Percentiles rank a stretch among this genome's conserved stretches.
Conservation (phyloP, 2,113 vertebrate genomes). For the Spheniscus mendiculus region DNA sequence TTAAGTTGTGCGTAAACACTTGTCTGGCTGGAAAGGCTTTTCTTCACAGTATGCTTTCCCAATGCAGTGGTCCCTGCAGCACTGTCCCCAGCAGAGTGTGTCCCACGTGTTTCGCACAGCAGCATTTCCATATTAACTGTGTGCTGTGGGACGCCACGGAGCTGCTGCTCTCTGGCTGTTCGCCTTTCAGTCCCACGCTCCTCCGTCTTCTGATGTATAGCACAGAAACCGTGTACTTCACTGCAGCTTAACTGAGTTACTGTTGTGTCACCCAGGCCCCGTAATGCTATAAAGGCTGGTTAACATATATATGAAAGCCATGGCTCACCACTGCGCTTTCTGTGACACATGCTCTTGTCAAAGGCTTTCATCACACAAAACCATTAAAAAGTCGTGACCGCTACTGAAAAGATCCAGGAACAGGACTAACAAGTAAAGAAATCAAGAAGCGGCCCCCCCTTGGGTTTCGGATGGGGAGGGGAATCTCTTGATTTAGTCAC, state of each 20-base stretch:
- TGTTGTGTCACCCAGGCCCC: neutral
- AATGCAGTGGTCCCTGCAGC: rapidly evolving
- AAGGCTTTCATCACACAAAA: neutral
- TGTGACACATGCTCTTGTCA: slow-evolving; percentile 14
- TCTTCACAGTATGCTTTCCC: neutral
- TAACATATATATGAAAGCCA: slow-evolving; percentile 61
- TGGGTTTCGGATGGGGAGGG: neutral
- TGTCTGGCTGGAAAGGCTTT: neutral
- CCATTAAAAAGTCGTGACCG: neutral
- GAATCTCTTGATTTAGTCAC: neutral
- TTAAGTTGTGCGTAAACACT: neutral
- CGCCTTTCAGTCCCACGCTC: neutral
- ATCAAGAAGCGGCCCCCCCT: neutral
- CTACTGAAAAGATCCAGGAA: neutral
- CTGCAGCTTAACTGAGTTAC: slow-evolving; percentile 17
- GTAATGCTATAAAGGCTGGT: slow-evolving; percentile 1
- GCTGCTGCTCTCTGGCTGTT: neutral
- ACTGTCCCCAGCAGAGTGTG: neutral
- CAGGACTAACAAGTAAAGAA: neutral
- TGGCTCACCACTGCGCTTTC: slow-evolving; percentile 1
- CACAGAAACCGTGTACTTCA: neutral
- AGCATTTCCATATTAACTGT: rapidly evolving
- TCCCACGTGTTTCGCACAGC: neutral
- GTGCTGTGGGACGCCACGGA: neutral
- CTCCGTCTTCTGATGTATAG: neutral